Conservation (phyloP, 2,113 vertebrate genomes). For the Centropus unirufus region DNA sequence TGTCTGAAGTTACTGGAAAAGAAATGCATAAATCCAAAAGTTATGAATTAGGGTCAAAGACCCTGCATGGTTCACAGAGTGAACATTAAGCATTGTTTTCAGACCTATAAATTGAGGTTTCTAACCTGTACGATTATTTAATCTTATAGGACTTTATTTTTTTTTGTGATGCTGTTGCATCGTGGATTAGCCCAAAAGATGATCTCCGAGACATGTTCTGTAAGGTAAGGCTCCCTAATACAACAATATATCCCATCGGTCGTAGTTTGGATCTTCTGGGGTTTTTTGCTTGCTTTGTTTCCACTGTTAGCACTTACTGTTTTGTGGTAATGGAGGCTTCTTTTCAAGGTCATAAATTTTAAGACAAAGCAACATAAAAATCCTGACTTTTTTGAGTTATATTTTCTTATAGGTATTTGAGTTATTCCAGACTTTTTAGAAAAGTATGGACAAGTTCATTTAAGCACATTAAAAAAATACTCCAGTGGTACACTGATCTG, state of each 20-base stretch:
- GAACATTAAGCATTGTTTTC: background rate
- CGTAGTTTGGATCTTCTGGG: background rate
- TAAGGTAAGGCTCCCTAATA: constrained; percentile 83
- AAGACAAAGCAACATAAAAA: background rate
- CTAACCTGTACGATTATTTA: constrained; percentile 63
- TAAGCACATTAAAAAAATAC: background rate
- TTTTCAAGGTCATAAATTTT: background rate
- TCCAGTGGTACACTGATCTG: background rate
- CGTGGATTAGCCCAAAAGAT: constrained; percentile 98
- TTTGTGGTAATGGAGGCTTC: background rate
- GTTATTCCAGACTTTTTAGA: background rate
- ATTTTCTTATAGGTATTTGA: background rate
- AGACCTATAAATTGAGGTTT: background rate
- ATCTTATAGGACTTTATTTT: constrained; percentile 96
- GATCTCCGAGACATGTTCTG: constrained; percentile 98
- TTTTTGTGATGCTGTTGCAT: constrained; percentile 99
- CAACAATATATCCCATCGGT: background rate
- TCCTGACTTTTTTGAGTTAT: background rate
- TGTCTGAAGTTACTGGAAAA: background rate
- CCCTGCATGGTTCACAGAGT: background rate
- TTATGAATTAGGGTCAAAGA: background rate
- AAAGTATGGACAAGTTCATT: background rate
- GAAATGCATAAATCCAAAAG: background rate
- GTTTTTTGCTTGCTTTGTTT: background rate
- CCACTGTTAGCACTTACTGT: background rate